phyloP scores from a whole-genome alignment of 2,888 invertebrate species.

The Ypsolopha scabrella region DNA sequence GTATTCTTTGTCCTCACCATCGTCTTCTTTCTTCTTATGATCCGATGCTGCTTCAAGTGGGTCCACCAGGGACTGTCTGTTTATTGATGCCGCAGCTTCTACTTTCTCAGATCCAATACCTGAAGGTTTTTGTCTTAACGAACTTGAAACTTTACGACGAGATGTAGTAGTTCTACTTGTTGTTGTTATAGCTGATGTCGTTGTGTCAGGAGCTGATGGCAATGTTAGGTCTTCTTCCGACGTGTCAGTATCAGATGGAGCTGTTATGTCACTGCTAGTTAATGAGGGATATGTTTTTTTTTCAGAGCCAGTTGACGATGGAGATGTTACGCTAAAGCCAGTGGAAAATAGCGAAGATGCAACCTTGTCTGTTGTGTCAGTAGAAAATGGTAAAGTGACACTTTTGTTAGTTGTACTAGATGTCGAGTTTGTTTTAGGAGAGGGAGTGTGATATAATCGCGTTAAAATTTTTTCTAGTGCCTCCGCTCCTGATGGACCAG shows the following conservation, averaged over 20 bases:
- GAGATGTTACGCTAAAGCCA: too few relatives aligned
- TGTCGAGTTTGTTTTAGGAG: too few relatives aligned
- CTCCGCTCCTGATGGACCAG: neutral
- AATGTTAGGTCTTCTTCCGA: constrained; percentile 9
- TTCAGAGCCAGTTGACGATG: too few relatives aligned
- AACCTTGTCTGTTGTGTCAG: constrained; percentile 5
- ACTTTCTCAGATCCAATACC: neutral
- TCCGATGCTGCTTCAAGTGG: constrained; percentile 38
- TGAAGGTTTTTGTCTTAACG: neutral
- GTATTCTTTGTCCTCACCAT: constrained; percentile 24
- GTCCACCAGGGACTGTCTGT: constrained; percentile 23
- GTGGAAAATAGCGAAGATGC: too few relatives aligned
- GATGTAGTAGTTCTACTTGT: neutral
- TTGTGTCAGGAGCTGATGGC: constrained; percentile 9
- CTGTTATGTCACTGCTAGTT: too few relatives aligned
- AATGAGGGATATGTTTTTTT: too few relatives aligned
- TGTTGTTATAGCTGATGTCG: neutral
- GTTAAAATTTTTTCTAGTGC: too few relatives aligned
- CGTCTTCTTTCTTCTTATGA: constrained; percentile 25
- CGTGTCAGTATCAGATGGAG: constrained; percentile 8
- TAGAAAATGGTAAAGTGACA: neutral
- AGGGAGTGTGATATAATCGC: too few relatives aligned
- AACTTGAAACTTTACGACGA: neutral
- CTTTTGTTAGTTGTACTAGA: neutral
- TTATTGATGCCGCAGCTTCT: constrained; percentile 16